Evolutionary conservation across 2,888 invertebrate genomes (phyloP).

Genomic region (Netelia melanura): DNA sequence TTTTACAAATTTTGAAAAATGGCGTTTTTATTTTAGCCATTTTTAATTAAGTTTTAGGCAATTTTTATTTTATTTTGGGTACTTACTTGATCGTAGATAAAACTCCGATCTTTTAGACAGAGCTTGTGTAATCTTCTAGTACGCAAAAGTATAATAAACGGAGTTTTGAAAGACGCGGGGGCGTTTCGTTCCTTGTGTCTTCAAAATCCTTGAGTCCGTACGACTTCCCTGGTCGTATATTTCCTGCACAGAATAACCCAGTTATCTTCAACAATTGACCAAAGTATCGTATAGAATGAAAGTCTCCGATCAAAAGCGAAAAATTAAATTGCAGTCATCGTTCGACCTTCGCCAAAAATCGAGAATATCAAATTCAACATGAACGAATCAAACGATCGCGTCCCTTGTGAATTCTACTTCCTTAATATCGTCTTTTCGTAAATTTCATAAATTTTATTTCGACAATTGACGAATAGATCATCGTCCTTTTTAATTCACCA

Average conservation of each 20-base stretch:
- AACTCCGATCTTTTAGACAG: neutral
- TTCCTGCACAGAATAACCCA: conserved; percentile 30
- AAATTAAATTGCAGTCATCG: neutral
- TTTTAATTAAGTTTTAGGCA: no score
- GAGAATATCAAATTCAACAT: neutral
- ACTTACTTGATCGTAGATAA: no score
- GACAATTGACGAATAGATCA: no score
- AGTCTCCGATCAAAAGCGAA: neutral
- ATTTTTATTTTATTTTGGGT: no score
- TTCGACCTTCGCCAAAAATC: conserved; percentile 7
- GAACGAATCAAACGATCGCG: neutral
- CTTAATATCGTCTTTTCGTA: no score
- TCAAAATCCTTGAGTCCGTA: conserved; percentile 20
- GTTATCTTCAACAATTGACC: conserved; percentile 31
- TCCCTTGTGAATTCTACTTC: neutral
- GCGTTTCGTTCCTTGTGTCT: conserved; percentile 32
- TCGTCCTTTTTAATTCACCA: no score
- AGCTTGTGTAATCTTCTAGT: neutral
- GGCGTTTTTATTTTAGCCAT: no score
- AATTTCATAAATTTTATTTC: no score
- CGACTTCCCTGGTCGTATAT: conserved; percentile 28
- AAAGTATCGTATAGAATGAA: neutral
- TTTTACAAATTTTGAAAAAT: no score
- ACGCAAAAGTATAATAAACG: neutral
- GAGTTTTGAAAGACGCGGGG: conserved; percentile 38